Evolutionary conservation across 1,140 invertebrate genomes (phyloP).

Genomic region (Neotoxoptera formosana): DNA sequence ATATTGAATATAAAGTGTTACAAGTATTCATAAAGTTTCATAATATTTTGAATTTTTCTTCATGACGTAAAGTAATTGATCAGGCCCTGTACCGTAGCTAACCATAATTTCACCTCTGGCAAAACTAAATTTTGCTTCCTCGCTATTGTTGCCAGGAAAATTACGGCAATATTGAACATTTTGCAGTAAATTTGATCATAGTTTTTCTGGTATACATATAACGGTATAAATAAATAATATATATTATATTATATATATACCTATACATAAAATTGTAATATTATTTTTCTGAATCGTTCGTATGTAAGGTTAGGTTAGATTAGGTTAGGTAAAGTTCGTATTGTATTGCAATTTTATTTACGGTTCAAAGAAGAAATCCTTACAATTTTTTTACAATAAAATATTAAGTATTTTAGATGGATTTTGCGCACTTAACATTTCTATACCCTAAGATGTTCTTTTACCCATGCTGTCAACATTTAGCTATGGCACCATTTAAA

Average conservation of each 20-base stretch:
- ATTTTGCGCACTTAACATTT: too few relatives aligned
- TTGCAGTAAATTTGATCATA: not conserved
- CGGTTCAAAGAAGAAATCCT: too few relatives aligned
- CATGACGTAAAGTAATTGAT: not conserved
- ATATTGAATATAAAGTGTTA: not conserved
- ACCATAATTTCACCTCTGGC: not conserved
- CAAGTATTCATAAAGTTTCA: not conserved
- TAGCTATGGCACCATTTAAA: too few relatives aligned
- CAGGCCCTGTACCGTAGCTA: not conserved
- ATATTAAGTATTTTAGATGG: too few relatives aligned
- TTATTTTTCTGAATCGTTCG: not conserved
- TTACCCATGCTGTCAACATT: too few relatives aligned
- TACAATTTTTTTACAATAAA: too few relatives aligned
- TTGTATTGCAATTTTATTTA: not conserved
- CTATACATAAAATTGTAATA: not conserved
- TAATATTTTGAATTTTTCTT: not conserved
- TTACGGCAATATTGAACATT: not conserved
- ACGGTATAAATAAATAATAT: too few relatives aligned
- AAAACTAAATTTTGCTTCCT: not conserved
- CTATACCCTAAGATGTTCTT: too few relatives aligned
- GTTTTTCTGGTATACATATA: not conserved
- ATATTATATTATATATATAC: too few relatives aligned
- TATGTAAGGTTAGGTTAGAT: not conserved
- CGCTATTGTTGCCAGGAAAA: not conserved
- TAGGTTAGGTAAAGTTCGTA: not conserved